A percentile compares a stretch with the other conserved stretches of the same genome.
Evolutionary conservation across 1,140 invertebrate genomes (phyloP).

Genomic region (Drosophila setifemur): DNA sequence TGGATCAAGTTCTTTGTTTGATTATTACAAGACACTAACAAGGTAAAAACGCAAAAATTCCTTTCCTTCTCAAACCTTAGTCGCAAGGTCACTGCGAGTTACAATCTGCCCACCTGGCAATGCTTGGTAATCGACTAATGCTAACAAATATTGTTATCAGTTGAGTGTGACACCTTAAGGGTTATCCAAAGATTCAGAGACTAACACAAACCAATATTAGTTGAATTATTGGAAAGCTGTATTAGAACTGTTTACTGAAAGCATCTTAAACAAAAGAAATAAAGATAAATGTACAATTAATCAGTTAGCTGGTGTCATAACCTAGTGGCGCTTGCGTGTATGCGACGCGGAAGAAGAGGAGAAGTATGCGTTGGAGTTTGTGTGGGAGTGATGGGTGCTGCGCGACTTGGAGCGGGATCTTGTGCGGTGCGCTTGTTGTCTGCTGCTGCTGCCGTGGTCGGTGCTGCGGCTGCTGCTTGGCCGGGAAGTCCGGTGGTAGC

Average conservation of each 20-base stretch:
- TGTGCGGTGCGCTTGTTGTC: slow-evolving; percentile 30
- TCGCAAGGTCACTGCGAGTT: no score
- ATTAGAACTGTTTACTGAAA: slow-evolving; percentile 26
- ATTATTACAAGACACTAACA: no score
- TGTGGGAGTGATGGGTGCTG: slow-evolving; percentile 56
- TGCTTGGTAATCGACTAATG: no score
- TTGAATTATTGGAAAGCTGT: not conserved
- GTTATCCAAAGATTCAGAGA: not conserved
- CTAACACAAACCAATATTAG: not conserved
- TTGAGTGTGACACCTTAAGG: no score
- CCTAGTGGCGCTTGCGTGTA: slow-evolving; percentile 57
- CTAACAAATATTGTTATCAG: no score
- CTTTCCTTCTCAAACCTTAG: no score
- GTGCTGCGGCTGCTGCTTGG: slow-evolving; percentile 39
- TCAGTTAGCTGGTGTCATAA: slow-evolving; percentile 13
- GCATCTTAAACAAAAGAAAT: slow-evolving; percentile 24
- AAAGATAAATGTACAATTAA: slow-evolving; percentile 29
- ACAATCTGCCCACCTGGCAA: no score
- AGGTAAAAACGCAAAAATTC: no score
- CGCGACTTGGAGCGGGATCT: slow-evolving; percentile 68
- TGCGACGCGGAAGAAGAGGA: slow-evolving; percentile 58
- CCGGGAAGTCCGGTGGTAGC: slow-evolving; percentile 31
- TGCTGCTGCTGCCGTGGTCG: slow-evolving; percentile 43
- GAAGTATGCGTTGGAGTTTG: slow-evolving; percentile 41
- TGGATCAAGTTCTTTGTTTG: no score